A percentile compares a stretch with the other conserved stretches of the same genome.
Conservation (phyloP, 1,140 invertebrate genomes). For the Drosophila saltans region DNA sequence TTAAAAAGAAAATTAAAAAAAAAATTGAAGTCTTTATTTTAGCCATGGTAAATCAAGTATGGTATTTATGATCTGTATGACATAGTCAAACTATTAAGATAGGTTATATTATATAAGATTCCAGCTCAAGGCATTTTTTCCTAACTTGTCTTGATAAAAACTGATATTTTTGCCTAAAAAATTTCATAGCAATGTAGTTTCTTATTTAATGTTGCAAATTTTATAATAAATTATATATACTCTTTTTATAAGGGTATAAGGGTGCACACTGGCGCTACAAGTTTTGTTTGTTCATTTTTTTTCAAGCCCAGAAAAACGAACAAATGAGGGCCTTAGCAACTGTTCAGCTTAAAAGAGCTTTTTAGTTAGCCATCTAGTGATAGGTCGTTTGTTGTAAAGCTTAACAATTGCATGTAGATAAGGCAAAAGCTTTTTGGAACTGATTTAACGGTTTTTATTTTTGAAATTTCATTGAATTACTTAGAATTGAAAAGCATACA, state of each 20-base stretch:
- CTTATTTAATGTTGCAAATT: no score
- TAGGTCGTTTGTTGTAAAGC: neutral
- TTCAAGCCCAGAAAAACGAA: neutral
- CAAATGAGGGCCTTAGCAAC: neutral
- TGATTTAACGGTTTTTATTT: neutral
- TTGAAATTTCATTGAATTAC: neutral
- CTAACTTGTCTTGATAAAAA: no score
- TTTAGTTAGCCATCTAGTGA: neutral
- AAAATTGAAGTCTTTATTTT: no score
- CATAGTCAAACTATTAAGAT: no score
- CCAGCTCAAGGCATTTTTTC: no score
- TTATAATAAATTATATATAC: neutral
- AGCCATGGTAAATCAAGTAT: no score
- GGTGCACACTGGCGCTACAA: neutral
- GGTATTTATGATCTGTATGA: no score
- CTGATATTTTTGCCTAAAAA: no score
- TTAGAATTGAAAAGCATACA: no score
- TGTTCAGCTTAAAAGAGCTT: neutral
- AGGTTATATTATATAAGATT: no score
- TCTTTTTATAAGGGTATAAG: neutral
- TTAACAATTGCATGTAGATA: neutral
- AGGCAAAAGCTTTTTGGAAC: neutral
- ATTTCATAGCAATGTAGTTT: no score
- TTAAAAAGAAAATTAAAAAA: no score
- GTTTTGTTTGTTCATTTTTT: neutral